A percentile compares a stretch with the other conserved stretches of the same genome.
Evolutionary conservation across 2,797 vertebrate genomes (phyloP).

Genomic region (Aotus griseimembra): DNA sequence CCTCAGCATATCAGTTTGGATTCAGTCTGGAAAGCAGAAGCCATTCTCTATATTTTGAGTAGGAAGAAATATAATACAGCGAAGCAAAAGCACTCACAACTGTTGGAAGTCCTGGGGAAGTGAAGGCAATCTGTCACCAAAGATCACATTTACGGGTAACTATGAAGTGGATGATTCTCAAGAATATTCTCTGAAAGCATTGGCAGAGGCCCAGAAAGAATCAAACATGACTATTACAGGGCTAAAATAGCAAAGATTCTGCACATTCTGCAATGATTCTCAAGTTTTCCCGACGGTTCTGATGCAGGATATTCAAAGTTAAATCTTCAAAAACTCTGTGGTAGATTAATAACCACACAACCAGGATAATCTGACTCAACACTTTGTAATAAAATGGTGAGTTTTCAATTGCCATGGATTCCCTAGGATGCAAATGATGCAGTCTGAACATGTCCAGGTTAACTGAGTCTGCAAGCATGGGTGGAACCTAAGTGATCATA

Average conservation of each 20-base stretch:
- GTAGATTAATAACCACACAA: background rate
- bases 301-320: background rate
- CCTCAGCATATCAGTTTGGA: background rate
- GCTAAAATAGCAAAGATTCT: too few relatives aligned
- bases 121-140: background rate
- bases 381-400: background rate
- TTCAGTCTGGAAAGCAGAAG: background rate
- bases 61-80: background rate
- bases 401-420: background rate
- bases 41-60: background rate
- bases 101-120: rapidly evolving
- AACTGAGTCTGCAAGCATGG: background rate
- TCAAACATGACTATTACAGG: background rate
- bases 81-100: background rate
- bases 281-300: background rate
- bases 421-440: background rate
- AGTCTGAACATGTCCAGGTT: background rate
- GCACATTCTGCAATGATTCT: background rate
- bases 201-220: background rate
- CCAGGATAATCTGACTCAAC: background rate
- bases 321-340: background rate
- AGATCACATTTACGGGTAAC: too few relatives aligned
- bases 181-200: background rate
- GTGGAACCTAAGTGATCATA: background rate
- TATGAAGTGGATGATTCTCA: background rate